Base-by-base conservation (phyloP, 2,888 invertebrate genomes). In the Ceratothoa steindachneri region DNA sequence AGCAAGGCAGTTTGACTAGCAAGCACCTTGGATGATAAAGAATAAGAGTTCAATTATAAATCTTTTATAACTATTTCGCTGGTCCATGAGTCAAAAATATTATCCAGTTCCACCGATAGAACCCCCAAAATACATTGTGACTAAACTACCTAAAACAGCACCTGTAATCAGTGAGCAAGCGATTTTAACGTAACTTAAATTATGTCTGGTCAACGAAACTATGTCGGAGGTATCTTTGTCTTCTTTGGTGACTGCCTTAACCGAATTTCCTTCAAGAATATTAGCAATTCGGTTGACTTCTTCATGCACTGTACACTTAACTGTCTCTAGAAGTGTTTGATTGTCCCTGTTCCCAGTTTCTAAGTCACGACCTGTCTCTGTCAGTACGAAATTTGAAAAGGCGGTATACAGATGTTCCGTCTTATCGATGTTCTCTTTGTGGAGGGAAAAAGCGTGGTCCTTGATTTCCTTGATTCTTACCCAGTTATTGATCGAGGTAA, bases 401-500 rank as follows among this genome's bases (percentile, higher is more conserved):
- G 24, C 60, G 12, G 60, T 3, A 1, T 60, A 24, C 1, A 60
- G 2, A 24, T 24, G 19, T 12, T 60, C 27, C 1, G 60, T 60
- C 12, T 60, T 60, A n/a, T 71, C 71, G 19, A 71, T 29, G 15
- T 71, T 30, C 1, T 41, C 22, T 15, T 71, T 29, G 64, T 69
- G 65, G 7, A 51, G 69, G 27, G 30, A 29, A 12, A 69, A 66
- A 19, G 75, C 73, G n/a, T 90, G 86, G 4, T 87, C 87, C 0
- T 88, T 84, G 71, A 90, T 86, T 83, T 90, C 89, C 12, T 87
- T 86, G 88, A 90, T 89, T 81, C 89, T 88, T 28, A 89, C 84
- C 53, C 87, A 85, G 82, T 90, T 90, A 83, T 89, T 90, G 41
- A 90, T 85, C 0, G 89, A 88, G 0, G 89, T 88, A 19, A 90